Evolutionary conservation across 1,140 invertebrate genomes (phyloP).

Genomic region (Cataglyphis hispanica): DNA sequence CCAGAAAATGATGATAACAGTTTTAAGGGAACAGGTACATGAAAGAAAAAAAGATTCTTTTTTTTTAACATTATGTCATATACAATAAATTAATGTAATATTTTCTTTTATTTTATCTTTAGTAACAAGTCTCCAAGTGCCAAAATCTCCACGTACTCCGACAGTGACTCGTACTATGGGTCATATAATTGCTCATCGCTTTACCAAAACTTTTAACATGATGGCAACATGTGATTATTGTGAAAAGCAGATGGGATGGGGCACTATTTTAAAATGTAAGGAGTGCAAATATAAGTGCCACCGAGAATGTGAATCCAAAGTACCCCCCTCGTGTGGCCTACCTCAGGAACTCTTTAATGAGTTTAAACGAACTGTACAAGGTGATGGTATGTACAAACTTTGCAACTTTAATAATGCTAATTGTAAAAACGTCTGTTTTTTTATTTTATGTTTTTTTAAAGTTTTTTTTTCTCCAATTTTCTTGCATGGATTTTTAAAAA

Average conservation of each 20-base stretch:
- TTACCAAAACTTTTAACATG: slow-evolving; percentile 95
- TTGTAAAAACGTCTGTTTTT: not conserved
- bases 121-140: slow-evolving; percentile 88
- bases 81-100: slow-evolving; percentile 21
- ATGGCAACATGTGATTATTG: slow-evolving; percentile 96
- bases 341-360: slow-evolving; percentile 93
- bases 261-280: slow-evolving; percentile 94
- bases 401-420: not conserved
- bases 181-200: slow-evolving; percentile 96
- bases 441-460: not conserved
- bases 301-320: slow-evolving; percentile 95
- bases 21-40: slow-evolving; percentile 82
- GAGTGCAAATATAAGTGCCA: slow-evolving; percentile 98
- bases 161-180: slow-evolving; percentile 92
- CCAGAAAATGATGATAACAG: slow-evolving; percentile 88
- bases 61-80: not conserved
- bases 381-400: slow-evolving; percentile 86
- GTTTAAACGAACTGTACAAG: slow-evolving; percentile 90
- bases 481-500: not conserved
- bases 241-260: slow-evolving; percentile 93
- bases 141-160: slow-evolving; percentile 92
- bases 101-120: slow-evolving; percentile 58
- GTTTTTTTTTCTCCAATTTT: too few relatives aligned
- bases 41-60: slow-evolving; percentile 22
- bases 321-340: slow-evolving; percentile 96